Percentiles rank a stretch among this genome's conserved stretches.
Evolutionary conservation across 2,888 invertebrate species (phyloP).

Genomic region (Scrobipalpa atriplicella): DNA sequence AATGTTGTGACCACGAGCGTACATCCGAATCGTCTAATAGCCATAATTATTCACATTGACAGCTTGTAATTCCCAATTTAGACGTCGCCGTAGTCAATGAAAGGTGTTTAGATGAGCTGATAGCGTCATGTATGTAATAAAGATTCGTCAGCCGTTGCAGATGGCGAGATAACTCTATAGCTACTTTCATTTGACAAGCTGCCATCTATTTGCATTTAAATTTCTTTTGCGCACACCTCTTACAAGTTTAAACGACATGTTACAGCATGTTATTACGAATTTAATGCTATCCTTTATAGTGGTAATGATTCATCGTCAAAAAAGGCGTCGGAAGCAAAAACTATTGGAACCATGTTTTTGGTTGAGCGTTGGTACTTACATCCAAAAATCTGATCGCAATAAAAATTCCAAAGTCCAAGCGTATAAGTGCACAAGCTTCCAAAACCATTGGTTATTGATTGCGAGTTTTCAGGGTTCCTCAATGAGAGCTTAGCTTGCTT

Average conservation of each 20-base stretch:
- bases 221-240: neutral
- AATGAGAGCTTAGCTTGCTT: neutral
- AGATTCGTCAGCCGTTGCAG: neutral
- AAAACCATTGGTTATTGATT: constrained; percentile 37
- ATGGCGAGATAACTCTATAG: neutral
- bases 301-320: constrained; percentile 2
- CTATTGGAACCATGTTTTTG: neutral
- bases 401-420: constrained; percentile 29
- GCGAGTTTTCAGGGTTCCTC: constrained; percentile 5
- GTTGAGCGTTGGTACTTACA: constrained; percentile 24
- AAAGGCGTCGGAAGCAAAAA: constrained; percentile 8
- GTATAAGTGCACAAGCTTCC: constrained; percentile 31
- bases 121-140: constrained; percentile 13
- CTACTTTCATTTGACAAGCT: constrained; percentile 6
- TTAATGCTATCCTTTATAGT: neutral
- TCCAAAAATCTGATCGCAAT: constrained; percentile 30
- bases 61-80: constrained; percentile 57
- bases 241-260: neutral
- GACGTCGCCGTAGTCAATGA: constrained; percentile 40
- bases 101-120: constrained; percentile 36
- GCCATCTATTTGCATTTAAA: neutral
- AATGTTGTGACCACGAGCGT: constrained; percentile 24
- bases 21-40: constrained; percentile 49
- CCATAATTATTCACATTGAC: constrained; percentile 62
- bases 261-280: constrained; percentile 6